Base-by-base conservation (phyloP, 2,797 vertebrate genomes). In the Atherinosoma microstoma region DNA sequence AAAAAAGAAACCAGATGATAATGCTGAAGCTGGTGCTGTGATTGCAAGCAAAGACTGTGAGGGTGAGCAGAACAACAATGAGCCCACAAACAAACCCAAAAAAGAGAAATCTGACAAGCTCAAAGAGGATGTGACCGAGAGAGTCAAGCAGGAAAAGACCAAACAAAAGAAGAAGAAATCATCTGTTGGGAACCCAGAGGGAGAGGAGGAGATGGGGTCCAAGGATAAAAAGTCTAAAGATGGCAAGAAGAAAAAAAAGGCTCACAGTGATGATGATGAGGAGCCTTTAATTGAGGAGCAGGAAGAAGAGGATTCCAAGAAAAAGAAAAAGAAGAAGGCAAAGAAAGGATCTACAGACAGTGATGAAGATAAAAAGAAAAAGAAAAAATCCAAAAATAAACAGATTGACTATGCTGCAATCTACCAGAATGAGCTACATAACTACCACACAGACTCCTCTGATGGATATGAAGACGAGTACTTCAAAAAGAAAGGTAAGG, bases 401-500 rank as follows among this genome's bases (percentile, higher is more conserved):
- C 96, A 96, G 12, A 88, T 97, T 0, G 96, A 97, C 79, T 99
- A 97, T 35, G 89, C 96, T 8, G 95, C 91, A 32, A 67, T 97
- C 61, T 99, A 98, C 0, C 96, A 98, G 76, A 93, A 95, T 29
- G 96, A 98, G 79, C 93, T 99, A 66, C 84, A 95, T 58, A 94
- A 93, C 82, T 98, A 98, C 10, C 91, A 94, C 75, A 97, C 96
- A 0, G 97, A 98, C 7, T 95, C 96, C 0, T 95, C 96, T 0
- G 96, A 97, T 1, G 97, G 95, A 0, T 94, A 97, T 1, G 96
- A 97, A 76, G 97, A 99, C 0, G 96, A 97, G 18, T 99, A 97
- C 90, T 96, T 97, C 93, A 98, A 96, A 89, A 98, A 97, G 83
- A 98, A 95, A 97, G 98, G 98, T 99, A 87, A 86, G 58, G n/a